Conservation (phyloP, 2,797 vertebrate genomes). For the Buceros bicornis region DNA sequence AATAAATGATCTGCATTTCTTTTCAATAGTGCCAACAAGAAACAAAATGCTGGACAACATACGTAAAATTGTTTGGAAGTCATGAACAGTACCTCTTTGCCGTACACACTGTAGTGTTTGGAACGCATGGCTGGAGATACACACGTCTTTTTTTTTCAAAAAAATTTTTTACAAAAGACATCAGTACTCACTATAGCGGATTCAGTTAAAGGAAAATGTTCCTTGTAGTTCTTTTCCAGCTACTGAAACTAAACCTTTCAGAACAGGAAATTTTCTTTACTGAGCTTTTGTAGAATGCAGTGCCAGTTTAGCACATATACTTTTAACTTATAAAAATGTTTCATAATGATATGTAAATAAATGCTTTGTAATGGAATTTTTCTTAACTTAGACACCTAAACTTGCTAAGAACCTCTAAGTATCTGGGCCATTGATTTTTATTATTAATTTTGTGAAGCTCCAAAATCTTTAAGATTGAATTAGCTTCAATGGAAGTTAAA, state of each 20-base stretch:
- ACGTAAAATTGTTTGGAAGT: not conserved
- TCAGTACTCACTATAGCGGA: not conserved
- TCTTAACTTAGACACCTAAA: not conserved
- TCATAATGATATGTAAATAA: not conserved
- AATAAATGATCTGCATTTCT: not conserved
- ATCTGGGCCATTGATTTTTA: not conserved
- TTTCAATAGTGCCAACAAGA: not conserved
- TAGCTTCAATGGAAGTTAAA: not conserved
- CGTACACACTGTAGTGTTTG: not conserved
- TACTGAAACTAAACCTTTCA: not conserved
- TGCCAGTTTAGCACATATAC: not conserved
- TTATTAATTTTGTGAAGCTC: not conserved
- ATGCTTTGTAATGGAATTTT: not conserved
- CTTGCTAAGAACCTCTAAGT: not conserved
- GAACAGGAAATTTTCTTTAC: not conserved
- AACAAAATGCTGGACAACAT: not conserved
- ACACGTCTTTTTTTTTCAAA: not conserved
- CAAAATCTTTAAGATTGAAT: not conserved
- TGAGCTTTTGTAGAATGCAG: not conserved
- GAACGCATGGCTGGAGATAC: not conserved
- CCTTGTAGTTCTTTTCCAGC: not conserved
- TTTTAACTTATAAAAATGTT: not conserved
- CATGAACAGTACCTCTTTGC: not conserved
- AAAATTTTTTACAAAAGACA: not conserved
- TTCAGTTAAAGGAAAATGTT: not conserved